These are phyloP conservation scores for Cyrtonyx montezumae DNA, from an alignment of 2,113 vertebrate genomes.

Conservation along the genomic window DNA sequence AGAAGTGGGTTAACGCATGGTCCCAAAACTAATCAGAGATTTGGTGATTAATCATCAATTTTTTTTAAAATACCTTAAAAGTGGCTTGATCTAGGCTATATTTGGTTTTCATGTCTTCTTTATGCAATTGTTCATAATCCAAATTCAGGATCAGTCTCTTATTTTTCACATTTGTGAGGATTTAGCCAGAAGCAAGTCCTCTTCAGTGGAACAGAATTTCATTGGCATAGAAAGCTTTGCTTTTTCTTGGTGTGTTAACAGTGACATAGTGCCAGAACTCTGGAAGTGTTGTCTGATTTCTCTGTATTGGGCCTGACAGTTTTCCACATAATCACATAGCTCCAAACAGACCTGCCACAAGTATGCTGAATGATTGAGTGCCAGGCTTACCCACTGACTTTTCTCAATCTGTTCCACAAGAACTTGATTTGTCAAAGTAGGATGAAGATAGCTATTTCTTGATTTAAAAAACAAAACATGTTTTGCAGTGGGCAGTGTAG, in stretches of 20 bases:
- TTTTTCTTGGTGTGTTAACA: neutral
- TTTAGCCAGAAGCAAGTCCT: neutral
- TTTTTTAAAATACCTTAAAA: neutral
- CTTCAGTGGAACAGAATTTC: neutral
- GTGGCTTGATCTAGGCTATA: neutral
- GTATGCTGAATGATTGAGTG: neutral
- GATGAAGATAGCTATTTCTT: neutral
- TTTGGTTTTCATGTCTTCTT: neutral
- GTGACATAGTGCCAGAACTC: neutral
- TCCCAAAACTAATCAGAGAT: neutral
- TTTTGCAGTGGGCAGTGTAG: neutral
- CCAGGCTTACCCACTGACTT: neutral
- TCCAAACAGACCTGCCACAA: neutral
- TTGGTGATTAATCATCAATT: neutral
- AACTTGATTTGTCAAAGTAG: neutral
- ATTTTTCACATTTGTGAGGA: neutral
- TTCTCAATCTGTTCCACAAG: neutral
- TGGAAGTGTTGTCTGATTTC: neutral
- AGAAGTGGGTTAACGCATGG: neutral
- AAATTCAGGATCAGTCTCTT: neutral
- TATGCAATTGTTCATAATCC: neutral
- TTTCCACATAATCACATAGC: neutral
- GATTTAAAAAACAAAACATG: too few species aligned
- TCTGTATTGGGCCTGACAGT: neutral
- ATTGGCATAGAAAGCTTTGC: neutral